Base-by-base conservation (phyloP, 2,797 vertebrate species). In the Pseudocheirus occidentalis region DNA sequence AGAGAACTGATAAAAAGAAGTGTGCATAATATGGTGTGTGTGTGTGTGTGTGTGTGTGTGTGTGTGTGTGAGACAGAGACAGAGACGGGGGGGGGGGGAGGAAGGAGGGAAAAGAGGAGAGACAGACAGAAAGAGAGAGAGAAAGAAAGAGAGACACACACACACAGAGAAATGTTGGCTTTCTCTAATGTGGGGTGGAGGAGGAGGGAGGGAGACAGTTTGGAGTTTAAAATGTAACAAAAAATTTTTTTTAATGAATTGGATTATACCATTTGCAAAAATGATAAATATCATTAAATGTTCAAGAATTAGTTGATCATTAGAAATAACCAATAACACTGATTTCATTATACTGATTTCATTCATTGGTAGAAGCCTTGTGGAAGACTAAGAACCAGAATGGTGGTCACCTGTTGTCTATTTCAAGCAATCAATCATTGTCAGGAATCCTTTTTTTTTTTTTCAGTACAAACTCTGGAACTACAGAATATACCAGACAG, bases 261-360 rank as follows among this genome's bases (percentile, higher is more conserved):
- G 29, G 94, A 81, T 34, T 54, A 56, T n/a, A 53, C 18, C 56
- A 92, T 58, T 94, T 94, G 29, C 81, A 97, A 98, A 46, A 96
- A 34, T 56, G 95, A 90, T 4, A 95, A 95, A 95, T 0, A 0
- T 96, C 95, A 73, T 66, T 87, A 57, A 81, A 92, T 34, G n/a
- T 73, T 95, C 66, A 13, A 90, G 94, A 95, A 55, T 73, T 73
- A 5, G 24, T 92, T 97, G 90, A 93, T 96, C 95, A 97, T 56
- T 94, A 55, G 91, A 93, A 97, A 94, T 21, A 34, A 90, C n/a
- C 92, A 31, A 90, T 12, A 55, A 93, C 73, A 58, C 28, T 31
- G 59, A 14, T 0, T 90, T 55, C 93, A 0, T 27, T 94, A 55
- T 94, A 1, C 31, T 94, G 87, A 50, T 5, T 95, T 92, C 46